Evolutionary conservation across 2,888 invertebrate species (phyloP), one percentile per base, ranked within the genome.

Genomic region (Ormyrus labotus): DNA sequence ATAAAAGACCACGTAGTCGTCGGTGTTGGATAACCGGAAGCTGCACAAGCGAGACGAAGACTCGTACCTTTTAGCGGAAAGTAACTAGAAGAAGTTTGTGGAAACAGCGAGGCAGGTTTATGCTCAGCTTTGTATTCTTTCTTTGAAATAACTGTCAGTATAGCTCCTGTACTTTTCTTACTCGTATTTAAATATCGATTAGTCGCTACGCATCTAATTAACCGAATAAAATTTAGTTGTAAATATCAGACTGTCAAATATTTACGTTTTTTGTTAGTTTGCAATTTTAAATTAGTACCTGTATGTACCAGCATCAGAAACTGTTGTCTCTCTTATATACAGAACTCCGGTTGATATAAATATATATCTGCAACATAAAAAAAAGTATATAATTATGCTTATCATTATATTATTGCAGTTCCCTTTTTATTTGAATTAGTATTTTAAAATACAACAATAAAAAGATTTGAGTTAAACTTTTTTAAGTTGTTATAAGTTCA

Each of bases 271-370:
- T 34, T 34, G 0, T 34, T 34, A 34, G 34, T 34, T 34, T 34
- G 4, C 34, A 34, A 34, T 34, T 34, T 34, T 34, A 34, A 34
- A 34, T 34, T 34, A 34, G 34, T 85, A 93, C 90, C 92, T 91
- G 88, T 93, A 93, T 85, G 88, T 89, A 86, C 93, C 93, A 85
- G 91, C 91, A 89, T 93, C 92, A 82, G 89, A 89, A 83, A 87
- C 85, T 83, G 89, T 89, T 80, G 92, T 91, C 86, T 91, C 90
- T 84, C 89, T 90, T 86, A 93, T 92, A 85, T 92, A 92, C 84
- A 93, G 90, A 87, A 92, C 91, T 88, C 92, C 92, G 86, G 92
- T 91, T 87, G 91, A 89, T 88, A 92, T 87, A 85, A 89, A 86
- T 83, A 90, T 91, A 89, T 91, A 92, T 89, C 92, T 92, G 88